Percentiles rank a stretch among this genome's conserved stretches.
Conservation (phyloP, 1,140 invertebrate species). For the Euschistus heros region DNA sequence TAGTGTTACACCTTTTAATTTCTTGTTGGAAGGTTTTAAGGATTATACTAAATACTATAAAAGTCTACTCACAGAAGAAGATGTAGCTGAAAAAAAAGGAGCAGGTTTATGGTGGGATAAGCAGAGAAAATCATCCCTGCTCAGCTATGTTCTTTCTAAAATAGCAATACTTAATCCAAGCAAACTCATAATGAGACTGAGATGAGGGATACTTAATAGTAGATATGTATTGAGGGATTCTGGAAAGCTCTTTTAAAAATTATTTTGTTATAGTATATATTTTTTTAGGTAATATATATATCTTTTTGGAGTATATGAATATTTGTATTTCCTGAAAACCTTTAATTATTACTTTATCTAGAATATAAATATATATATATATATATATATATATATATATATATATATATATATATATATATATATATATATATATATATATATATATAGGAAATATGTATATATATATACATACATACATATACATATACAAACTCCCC, state of each 20-base stretch:
- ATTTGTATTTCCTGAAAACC: background rate
- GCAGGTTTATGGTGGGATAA: slow-evolving; percentile 30
- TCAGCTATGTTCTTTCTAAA: background rate
- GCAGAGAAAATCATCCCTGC: background rate
- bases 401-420: slow-evolving; percentile 2
- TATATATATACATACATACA: background rate
- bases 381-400: slow-evolving; percentile 17
- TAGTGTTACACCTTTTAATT: slow-evolving; percentile 24
- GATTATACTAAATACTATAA: slow-evolving; percentile 27
- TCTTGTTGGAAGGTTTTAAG: slow-evolving; percentile 11
- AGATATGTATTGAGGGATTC: background rate
- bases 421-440: background rate
- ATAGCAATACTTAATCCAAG: background rate
- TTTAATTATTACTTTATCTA: too few species aligned
- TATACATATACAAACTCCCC: too few species aligned
- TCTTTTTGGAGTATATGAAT: background rate
- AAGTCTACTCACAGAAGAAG: slow-evolving; percentile 20
- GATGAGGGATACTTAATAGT: background rate
- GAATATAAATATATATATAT: slow-evolving; percentile 14
- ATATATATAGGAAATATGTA: too few species aligned
- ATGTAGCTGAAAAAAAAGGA: slow-evolving; percentile 20
- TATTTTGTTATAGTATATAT: background rate
- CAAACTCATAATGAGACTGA: background rate
- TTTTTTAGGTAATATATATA: background rate
- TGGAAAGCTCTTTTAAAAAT: background rate